A percentile compares a stretch with the other conserved stretches of the same genome.
Conservation (phyloP, 1,140 invertebrate genomes). For the Batillaria attramentaria region DNA sequence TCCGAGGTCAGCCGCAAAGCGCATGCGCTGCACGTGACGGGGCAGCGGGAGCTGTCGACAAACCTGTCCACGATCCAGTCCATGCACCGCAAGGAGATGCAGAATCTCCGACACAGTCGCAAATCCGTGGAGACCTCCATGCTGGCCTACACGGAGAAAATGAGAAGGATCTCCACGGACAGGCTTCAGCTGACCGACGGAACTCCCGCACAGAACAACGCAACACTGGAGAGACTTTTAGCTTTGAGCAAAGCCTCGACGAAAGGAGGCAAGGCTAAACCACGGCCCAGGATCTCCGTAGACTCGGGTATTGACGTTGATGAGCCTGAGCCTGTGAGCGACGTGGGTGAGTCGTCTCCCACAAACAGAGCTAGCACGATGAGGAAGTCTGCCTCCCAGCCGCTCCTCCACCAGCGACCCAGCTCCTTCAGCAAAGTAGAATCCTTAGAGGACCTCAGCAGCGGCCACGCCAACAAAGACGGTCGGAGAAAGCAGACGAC, state of each 20-base stretch:
- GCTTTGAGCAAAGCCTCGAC: not conserved
- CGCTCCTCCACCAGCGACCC: too few species aligned
- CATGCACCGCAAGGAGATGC: conserved; percentile 23
- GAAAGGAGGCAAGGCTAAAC: not conserved
- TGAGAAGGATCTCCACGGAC: conserved; percentile 24
- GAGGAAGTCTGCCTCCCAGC: too few species aligned
- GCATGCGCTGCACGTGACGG: not conserved
- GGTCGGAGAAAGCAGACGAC: too few species aligned
- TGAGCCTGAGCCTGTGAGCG: too few species aligned
- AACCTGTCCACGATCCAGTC: conserved; percentile 1
- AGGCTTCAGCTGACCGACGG: not conserved
- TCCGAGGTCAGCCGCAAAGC: conserved; percentile 11
- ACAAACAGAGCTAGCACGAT: too few species aligned
- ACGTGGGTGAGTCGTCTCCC: too few species aligned
- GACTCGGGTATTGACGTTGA: too few species aligned
- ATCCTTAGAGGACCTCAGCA: too few species aligned
- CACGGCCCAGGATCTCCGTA: too few species aligned
- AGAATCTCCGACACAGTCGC: not conserved
- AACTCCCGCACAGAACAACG: not conserved
- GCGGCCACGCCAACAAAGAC: too few species aligned
- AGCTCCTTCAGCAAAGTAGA: too few species aligned
- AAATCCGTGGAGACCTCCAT: conserved; percentile 25
- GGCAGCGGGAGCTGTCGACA: not conserved
- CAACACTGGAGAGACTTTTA: not conserved
- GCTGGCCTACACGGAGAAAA: conserved; percentile 26